A percentile compares a stretch with the other conserved stretches of the same genome.
These are phyloP conservation scores for Brassicogethes aeneus DNA, from an alignment of 2,888 invertebrate species.

Conservation along the genomic window DNA sequence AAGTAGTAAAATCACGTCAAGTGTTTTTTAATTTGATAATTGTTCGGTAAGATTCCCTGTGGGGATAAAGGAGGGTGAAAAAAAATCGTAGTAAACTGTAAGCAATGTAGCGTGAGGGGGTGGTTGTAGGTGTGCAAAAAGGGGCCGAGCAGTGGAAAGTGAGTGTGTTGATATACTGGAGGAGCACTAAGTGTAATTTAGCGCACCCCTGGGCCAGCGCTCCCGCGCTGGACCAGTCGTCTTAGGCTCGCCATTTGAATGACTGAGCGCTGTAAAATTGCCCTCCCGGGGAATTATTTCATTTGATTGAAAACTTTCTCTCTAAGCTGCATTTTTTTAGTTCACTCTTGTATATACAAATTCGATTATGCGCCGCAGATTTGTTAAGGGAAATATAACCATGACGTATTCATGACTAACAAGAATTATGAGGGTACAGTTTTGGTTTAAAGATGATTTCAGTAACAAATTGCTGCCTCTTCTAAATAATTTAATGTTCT, in stretches of 20 bases:
- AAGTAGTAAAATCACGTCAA: no score
- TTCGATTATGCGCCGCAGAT: conserved; percentile 44
- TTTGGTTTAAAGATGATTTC: conserved; percentile 37
- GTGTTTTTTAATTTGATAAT: no score
- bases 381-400: conserved; percentile 35
- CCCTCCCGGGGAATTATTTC: conserved; percentile 65
- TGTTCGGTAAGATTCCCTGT: no score
- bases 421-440: conserved; percentile 37
- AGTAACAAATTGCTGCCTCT: conserved; percentile 37
- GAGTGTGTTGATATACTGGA: conserved; percentile 40
- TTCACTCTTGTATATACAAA: conserved; percentile 39
- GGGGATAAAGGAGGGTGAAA: no score
- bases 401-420: conserved; percentile 39
- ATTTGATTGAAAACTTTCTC: conserved; percentile 57
- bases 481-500: conserved; percentile 38
- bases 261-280: conserved; percentile 56
- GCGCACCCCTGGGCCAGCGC: conserved; percentile 38
- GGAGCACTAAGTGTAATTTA: conserved; percentile 44
- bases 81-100: no score
- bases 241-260: conserved; percentile 41
- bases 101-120: no score
- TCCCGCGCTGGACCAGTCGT: no score
- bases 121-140: no score
- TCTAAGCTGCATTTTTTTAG: conserved; percentile 38
- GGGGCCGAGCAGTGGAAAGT: conserved; percentile 30